These are phyloP conservation scores for Hyposoter didymator DNA, from an alignment of 2,888 invertebrate species.

Conservation along the genomic window DNA sequence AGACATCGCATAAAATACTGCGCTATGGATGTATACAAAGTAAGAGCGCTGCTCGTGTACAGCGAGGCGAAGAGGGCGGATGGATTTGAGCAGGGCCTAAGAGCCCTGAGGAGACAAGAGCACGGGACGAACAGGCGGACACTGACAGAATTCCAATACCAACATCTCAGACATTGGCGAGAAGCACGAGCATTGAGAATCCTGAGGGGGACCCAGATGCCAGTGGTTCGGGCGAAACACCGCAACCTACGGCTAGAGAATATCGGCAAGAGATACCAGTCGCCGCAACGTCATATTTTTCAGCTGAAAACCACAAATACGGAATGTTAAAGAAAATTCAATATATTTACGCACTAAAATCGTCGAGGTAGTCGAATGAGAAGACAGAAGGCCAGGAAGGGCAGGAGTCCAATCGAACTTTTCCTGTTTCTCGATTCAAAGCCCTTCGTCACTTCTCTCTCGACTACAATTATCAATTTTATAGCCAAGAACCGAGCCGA, in stretches of 20 bases:
- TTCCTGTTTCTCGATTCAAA: neutral
- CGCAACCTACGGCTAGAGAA: neutral
- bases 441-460: neutral
- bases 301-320: constrained; percentile 36
- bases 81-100: constrained; percentile 59
- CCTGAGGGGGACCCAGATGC: constrained; percentile 48
- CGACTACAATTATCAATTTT: neutral
- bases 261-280: constrained; percentile 24
- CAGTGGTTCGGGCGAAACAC: constrained; percentile 37
- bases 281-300: constrained; percentile 10
- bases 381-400: neutral
- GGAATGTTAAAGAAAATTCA: constrained; percentile 29
- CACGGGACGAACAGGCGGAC: constrained; percentile 42
- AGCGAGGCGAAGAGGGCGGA: constrained; percentile 48
- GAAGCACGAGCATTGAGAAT: constrained; percentile 39
- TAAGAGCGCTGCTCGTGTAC: neutral
- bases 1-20: constrained; percentile 29
- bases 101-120: constrained; percentile 59
- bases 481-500: neutral
- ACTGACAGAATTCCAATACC: constrained; percentile 59
- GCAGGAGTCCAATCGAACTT: neutral
- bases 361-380: neutral
- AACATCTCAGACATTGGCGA: constrained; percentile 46
- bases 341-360: constrained; percentile 4
- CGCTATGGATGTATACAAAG: constrained; percentile 7